Evolutionary conservation across 2,888 invertebrate genomes (phyloP).

Genomic region (Xestia c-nigrum): DNA sequence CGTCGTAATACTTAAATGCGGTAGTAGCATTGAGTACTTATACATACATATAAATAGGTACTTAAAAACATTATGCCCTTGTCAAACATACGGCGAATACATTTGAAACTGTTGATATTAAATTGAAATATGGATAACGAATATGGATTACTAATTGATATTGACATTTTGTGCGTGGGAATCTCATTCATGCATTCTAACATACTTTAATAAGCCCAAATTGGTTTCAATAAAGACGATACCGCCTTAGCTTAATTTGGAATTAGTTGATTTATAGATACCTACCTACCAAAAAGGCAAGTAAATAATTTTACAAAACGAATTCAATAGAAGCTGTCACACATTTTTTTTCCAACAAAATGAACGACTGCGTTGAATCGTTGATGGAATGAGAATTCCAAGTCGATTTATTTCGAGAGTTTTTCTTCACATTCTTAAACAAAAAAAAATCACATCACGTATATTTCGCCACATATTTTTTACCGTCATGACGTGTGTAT

Average conservation of each 20-base stretch:
- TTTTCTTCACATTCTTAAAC: constrained; percentile 15
- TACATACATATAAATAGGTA: not conserved
- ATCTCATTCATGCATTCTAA: not conserved
- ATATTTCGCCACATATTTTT: constrained; percentile 37
- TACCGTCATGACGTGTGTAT: constrained; percentile 34
- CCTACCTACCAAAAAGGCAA: not conserved
- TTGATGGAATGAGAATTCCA: constrained; percentile 15
- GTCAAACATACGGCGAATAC: not conserved
- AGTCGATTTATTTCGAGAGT: constrained; percentile 11
- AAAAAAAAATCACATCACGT: constrained; percentile 22
- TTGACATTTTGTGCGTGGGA: not conserved
- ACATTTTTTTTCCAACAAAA: constrained; percentile 9
- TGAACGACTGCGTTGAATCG: constrained; percentile 17
- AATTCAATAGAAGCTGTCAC: constrained; percentile 14
- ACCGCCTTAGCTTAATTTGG: not conserved
- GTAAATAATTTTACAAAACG: not conserved
- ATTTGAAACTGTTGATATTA: constrained; percentile 1
- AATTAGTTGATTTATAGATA: not conserved
- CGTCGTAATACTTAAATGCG: not conserved
- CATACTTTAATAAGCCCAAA: not conserved
- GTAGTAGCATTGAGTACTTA: not conserved
- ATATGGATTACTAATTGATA: not conserved
- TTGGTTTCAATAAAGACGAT: not conserved
- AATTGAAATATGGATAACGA: not conserved
- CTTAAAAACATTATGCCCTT: not conserved